Evolutionary conservation across 1,140 invertebrate genomes (phyloP), one percentile per base, ranked within the genome.

Genomic region (Rhysida immarginata): DNA sequence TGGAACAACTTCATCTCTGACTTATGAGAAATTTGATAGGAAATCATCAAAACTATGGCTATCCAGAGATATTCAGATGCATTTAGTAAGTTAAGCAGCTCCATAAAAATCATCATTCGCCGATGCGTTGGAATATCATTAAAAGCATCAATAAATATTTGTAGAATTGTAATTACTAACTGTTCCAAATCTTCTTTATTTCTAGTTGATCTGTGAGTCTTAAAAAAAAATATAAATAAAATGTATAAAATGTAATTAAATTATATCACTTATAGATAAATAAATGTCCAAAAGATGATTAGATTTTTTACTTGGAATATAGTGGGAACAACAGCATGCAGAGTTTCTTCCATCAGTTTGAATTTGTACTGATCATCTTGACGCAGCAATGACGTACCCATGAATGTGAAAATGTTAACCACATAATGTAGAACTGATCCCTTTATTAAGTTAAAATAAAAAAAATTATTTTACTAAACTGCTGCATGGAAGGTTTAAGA

Each of bases 331-430:
- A 96, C 79, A 0, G 83, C 89, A 62, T 93, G 85, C 25, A 96
- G 81, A 14, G 92, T 91, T 69, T 87, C 87, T 0, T 79, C 78
- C 46, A 96, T 93, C 2, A 96, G 85, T 69, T 94, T 86, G 65
- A 94, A 89, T 62, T 88, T 95, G 66, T 95, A 95, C 0, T 84
- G 81, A 66, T 96, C 90, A 66, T 97, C 92, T 11, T 92, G 89
- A n/a, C 90, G 75, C 0, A 95, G 69, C 21, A 96, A 81, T 0
- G 86, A 88, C 2, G 83, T 86, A 13, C 92, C 92, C 78, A 96
- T 91, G 63, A 95, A 96, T 0, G 91, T 95, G 66, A 96, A 96
- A 59, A 96, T 87, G 25, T 87, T 82, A 80, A 96, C 93, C 1
- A 94, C 84, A 63, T 92, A 87, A 64, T 90, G 83, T 13, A 96